These are phyloP conservation scores for Venustoraphidia nigricollis DNA, from an alignment of 2,888 invertebrate species.

Conservation along the genomic window DNA sequence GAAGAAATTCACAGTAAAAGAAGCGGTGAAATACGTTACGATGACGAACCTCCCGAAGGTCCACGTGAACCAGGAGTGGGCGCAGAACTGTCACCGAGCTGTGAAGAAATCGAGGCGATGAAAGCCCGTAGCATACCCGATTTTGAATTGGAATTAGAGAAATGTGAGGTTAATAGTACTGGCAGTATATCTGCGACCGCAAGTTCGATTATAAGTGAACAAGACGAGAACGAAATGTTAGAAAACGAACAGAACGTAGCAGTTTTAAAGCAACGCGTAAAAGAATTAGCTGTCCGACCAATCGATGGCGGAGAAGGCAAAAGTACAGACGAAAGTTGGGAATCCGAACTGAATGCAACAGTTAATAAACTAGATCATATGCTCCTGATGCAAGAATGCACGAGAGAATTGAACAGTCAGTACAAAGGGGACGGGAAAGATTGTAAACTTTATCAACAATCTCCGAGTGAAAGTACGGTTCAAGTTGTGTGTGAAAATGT, in stretches of 20 bases:
- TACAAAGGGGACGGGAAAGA: slow-evolving; percentile 2
- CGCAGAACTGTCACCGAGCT: slow-evolving; percentile 31
- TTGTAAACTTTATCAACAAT: no score
- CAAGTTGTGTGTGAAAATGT: not conserved
- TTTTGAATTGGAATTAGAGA: slow-evolving; percentile 38
- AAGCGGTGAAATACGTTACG: slow-evolving; percentile 25
- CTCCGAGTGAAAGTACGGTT: no score
- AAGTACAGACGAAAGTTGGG: slow-evolving; percentile 55
- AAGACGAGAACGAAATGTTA: slow-evolving; percentile 18
- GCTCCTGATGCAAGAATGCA: slow-evolving; percentile 48
- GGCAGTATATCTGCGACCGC: slow-evolving; percentile 35
- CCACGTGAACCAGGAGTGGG: slow-evolving; percentile 50
- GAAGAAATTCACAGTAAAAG: slow-evolving; percentile 73
- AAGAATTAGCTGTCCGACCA: slow-evolving; percentile 56
- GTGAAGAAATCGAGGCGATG: slow-evolving; percentile 13
- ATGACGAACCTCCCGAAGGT: slow-evolving; percentile 31
- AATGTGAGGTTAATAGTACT: slow-evolving; percentile 36
- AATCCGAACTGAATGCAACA: slow-evolving; percentile 57
- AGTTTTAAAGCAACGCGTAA: slow-evolving; percentile 49
- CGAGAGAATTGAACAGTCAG: slow-evolving; percentile 31
- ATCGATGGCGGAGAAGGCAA: slow-evolving; percentile 54
- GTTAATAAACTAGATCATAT: slow-evolving; percentile 63
- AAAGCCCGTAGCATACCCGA: slow-evolving; percentile 26
- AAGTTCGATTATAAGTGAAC: slow-evolving; percentile 33
- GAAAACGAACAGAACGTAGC: slow-evolving; percentile 36